These are phyloP conservation scores for Acipenser ruthenus DNA, from an alignment of 2,797 vertebrate species.

Conservation along the genomic window DNA sequence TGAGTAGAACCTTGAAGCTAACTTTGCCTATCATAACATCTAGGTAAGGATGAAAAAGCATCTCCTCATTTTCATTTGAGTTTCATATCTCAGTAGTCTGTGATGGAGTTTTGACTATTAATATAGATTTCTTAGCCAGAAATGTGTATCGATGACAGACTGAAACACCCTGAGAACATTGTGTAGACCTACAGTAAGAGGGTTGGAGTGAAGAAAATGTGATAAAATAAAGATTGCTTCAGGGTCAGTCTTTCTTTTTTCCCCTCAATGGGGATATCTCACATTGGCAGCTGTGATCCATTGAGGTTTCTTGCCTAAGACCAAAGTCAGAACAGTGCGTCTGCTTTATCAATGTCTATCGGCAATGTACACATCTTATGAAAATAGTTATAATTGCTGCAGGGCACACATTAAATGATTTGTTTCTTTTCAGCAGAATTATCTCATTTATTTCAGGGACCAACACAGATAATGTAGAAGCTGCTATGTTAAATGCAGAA, in stretches of 20 bases:
- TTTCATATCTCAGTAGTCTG: too few relatives aligned
- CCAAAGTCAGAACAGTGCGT: neutral
- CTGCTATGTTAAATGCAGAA: too few relatives aligned
- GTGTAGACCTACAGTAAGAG: neutral
- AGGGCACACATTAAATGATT: neutral
- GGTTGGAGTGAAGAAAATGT: neutral
- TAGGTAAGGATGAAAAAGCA: neutral
- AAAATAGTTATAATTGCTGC: neutral
- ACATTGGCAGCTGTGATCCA: neutral
- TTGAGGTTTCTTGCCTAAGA: neutral
- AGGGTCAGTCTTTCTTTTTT: neutral
- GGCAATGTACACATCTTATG: neutral
- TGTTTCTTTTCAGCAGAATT: neutral
- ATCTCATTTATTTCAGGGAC: too few relatives aligned
- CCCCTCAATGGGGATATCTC: constrained; percentile 4
- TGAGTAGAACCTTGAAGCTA: neutral
- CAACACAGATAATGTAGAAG: too few relatives aligned
- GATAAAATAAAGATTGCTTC: neutral
- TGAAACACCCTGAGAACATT: constrained; percentile 3
- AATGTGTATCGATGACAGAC: neutral
- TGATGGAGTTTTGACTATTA: too few relatives aligned
- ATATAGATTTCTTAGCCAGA: neutral
- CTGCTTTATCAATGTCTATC: neutral
- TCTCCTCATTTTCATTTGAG: too few relatives aligned
- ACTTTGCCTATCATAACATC: neutral